Conservation (phyloP, 2,797 vertebrate species). For the Aulostomus chinensis region DNA sequence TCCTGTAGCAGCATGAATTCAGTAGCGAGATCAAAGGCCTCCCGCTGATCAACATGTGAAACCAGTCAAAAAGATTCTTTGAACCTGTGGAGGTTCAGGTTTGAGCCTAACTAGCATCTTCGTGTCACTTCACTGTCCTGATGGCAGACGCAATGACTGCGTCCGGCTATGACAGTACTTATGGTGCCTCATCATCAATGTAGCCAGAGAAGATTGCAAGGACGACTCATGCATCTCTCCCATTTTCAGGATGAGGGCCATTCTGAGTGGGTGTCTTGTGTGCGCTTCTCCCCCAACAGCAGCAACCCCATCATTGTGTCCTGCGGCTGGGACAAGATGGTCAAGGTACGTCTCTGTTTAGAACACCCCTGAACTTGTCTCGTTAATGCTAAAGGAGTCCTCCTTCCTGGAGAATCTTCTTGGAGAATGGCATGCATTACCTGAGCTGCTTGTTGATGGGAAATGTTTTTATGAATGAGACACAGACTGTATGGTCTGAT, state of each 20-base stretch:
- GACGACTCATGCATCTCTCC: not conserved
- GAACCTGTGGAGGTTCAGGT: no score
- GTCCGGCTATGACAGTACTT: no score
- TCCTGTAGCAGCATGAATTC: no score
- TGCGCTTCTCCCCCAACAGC: conserved; percentile 96
- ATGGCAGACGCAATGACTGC: no score
- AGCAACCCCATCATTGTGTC: conserved; percentile 97
- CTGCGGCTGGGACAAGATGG: conserved; percentile 95
- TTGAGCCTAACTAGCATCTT: no score
- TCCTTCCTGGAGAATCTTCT: no score
- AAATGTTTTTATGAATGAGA: conserved; percentile 58
- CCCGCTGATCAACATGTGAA: no score
- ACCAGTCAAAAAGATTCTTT: no score
- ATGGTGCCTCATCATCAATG: no score
- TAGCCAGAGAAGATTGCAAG: not conserved
- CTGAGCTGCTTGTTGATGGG: conserved; percentile 50
- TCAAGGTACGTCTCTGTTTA: conserved; percentile 81
- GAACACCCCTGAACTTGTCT: not conserved
- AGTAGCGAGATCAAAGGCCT: no score
- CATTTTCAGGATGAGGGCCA: conserved; percentile 89
- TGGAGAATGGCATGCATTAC: conserved; percentile 35
- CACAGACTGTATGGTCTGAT: not conserved
- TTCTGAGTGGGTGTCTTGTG: conserved; percentile 92
- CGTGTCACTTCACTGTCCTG: no score
- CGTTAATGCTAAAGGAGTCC: no score